Percentiles rank a stretch among this genome's conserved stretches.
Conservation (phyloP, 2,888 invertebrate species). For the Andrena dorsata region DNA sequence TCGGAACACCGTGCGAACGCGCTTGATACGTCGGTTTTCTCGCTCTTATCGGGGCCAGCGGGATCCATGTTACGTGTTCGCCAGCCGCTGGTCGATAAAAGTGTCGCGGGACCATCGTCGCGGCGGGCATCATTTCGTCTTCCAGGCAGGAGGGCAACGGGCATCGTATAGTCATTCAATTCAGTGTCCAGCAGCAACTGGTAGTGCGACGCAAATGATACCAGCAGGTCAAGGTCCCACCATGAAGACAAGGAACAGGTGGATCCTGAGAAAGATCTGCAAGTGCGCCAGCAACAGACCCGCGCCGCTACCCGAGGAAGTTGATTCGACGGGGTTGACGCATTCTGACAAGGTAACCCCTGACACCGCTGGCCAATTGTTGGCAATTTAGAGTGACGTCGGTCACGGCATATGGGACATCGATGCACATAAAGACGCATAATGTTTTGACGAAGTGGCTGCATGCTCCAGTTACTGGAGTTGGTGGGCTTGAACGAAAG, state of each 20-base stretch:
- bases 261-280: slow-evolving; percentile 78
- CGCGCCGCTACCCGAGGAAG: slow-evolving; percentile 54
- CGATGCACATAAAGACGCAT: not conserved
- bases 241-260: slow-evolving; percentile 80
- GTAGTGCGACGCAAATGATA: slow-evolving; percentile 18
- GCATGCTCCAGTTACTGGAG: no score
- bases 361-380: slow-evolving; percentile 9
- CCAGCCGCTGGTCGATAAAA: not conserved
- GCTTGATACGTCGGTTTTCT: slow-evolving; percentile 4
- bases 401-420: slow-evolving; percentile 4
- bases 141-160: not conserved
- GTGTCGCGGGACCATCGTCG: not conserved
- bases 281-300: slow-evolving; percentile 76
- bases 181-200: not conserved
- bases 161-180: not conserved
- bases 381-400: not conserved
- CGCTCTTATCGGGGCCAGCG: not conserved
- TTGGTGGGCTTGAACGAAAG: no score
- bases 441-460: no score
- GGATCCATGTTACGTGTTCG: slow-evolving; percentile 1
- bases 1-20: slow-evolving; percentile 44
- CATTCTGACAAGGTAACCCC: slow-evolving; percentile 70
- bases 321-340: slow-evolving; percentile 42
- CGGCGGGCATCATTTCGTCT: not conserved
- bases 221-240: slow-evolving; percentile 52